These are phyloP conservation scores for Gymnobelideus leadbeateri DNA, from an alignment of 2,113 vertebrate genomes.

Conservation along the genomic window DNA sequence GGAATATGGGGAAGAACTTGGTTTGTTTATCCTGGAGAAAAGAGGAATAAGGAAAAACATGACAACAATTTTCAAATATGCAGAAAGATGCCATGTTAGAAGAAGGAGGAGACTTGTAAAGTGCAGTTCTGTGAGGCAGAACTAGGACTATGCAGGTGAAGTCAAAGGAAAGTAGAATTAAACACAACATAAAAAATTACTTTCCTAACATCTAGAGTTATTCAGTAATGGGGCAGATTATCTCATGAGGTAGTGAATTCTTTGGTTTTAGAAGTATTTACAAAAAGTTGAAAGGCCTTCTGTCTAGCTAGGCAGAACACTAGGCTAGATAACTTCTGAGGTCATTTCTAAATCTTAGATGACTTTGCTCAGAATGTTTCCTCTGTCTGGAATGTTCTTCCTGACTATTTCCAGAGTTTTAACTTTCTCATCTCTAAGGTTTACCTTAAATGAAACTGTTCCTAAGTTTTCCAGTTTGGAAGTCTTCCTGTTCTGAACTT, in stretches of 20 bases:
- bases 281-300: not conserved
- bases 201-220: not conserved
- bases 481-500: not conserved
- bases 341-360: not conserved
- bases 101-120: not conserved
- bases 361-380: not conserved
- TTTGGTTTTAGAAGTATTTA: not conserved
- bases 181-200: not conserved
- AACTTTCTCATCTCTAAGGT: not conserved
- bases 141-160: not conserved
- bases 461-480: not conserved
- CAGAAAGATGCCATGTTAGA: not conserved
- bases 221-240: not conserved
- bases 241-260: not conserved
- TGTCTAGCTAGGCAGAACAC: not conserved
- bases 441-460: not conserved
- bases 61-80: not conserved
- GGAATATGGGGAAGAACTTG: not conserved
- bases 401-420: not conserved
- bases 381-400: not conserved
- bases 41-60: not conserved
- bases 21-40: not conserved
- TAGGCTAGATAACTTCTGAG: not conserved
- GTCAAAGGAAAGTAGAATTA: no score
- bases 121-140: not conserved